A percentile compares a stretch with the other conserved stretches of the same genome.
Evolutionary conservation across 1,140 invertebrate species (phyloP).

Genomic region (Ceratina calcarata): DNA sequence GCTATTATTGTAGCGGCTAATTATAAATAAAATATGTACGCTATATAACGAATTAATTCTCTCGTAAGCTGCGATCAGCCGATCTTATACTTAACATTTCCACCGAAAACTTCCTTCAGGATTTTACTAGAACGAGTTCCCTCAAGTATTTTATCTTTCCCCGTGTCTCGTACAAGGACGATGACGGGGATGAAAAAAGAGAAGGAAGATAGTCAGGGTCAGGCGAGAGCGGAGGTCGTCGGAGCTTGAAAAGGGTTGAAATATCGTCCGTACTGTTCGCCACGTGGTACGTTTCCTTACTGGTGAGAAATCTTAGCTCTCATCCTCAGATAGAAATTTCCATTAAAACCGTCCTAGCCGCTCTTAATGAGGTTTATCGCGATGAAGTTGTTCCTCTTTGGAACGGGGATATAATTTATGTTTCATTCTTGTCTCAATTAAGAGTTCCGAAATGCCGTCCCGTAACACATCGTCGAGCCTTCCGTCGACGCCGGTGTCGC

Average conservation of each 20-base stretch:
- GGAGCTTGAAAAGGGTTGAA: slow-evolving; percentile 17
- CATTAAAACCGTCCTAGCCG: slow-evolving; percentile 33
- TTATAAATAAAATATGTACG: no score
- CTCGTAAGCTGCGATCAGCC: neutral
- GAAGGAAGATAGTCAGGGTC: neutral
- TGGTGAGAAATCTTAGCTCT: slow-evolving; percentile 36
- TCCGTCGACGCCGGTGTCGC: neutral
- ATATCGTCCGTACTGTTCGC: slow-evolving; percentile 22
- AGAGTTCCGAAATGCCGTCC: slow-evolving; percentile 4
- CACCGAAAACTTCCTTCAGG: neutral
- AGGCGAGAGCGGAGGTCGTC: neutral
- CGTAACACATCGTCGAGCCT: neutral
- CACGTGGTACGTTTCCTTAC: slow-evolving; percentile 10
- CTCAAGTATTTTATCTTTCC: slow-evolving; percentile 1
- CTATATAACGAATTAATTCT: neutral
- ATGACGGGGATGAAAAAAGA: neutral
- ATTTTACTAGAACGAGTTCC: neutral
- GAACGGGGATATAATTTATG: slow-evolving; percentile 32
- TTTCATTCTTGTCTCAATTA: slow-evolving; percentile 33
- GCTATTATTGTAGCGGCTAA: no score
- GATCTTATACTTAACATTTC: neutral
- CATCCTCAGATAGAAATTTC: slow-evolving; percentile 20
- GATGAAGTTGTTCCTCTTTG: slow-evolving; percentile 26
- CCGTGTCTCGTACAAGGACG: neutral
- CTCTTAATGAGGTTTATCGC: slow-evolving; percentile 37